Evolutionary conservation across 2,113 vertebrate species (phyloP).

Genomic region (Myrmophylax atrothorax): DNA sequence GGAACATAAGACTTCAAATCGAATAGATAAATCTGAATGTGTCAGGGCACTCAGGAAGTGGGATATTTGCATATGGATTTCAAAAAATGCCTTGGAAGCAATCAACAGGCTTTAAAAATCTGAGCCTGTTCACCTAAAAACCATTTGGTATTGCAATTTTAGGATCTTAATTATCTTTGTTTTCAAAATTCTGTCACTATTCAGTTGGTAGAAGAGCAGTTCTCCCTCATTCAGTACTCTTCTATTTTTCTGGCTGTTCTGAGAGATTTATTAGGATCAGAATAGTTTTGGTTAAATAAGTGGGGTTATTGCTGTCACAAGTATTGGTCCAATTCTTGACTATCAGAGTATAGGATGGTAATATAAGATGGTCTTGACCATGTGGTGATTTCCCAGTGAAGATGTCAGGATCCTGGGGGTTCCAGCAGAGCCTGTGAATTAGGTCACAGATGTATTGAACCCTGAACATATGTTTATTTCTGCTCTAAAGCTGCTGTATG

Average conservation of each 20-base stretch:
- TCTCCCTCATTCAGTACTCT: not conserved
- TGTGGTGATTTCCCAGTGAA: not conserved
- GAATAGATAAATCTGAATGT: not conserved
- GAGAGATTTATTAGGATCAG: not conserved
- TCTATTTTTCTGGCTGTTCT: not conserved
- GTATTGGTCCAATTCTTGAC: not conserved
- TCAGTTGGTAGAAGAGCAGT: not conserved
- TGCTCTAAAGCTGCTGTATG: not conserved
- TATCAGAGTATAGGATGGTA: not conserved
- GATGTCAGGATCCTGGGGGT: not conserved
- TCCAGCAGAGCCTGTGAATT: constrained; percentile 4
- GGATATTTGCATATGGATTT: not conserved
- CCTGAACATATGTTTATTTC: not conserved
- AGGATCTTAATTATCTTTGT: not conserved
- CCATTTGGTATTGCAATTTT: not conserved
- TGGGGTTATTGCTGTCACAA: not conserved
- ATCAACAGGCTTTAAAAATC: not conserved
- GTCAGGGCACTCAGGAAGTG: not conserved
- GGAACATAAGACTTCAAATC: not conserved
- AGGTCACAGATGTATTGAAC: not conserved
- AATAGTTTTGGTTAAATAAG: not conserved
- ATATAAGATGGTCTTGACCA: not conserved
- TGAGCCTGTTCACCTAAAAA: not conserved
- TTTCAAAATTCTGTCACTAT: not conserved
- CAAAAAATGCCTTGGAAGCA: not conserved